These are phyloP conservation scores for Platanista minor DNA, from an alignment of 2,113 vertebrate genomes.

Conservation along the genomic window DNA sequence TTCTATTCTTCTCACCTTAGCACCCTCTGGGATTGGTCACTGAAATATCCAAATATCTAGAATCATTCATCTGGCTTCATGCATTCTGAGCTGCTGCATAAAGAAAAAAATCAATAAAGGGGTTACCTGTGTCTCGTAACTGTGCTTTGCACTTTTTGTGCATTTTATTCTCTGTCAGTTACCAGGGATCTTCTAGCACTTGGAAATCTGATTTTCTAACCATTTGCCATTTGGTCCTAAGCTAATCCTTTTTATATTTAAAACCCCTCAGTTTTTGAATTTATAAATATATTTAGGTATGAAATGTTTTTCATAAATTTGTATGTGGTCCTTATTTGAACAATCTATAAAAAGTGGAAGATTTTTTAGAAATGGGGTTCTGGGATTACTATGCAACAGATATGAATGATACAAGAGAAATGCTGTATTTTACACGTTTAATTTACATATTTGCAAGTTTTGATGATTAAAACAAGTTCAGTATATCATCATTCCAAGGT, in stretches of 20 bases:
- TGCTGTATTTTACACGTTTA: background rate
- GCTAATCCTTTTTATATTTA: background rate
- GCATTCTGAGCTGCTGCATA: background rate
- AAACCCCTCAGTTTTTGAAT: background rate
- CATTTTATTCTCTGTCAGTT: background rate
- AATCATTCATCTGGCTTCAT: background rate
- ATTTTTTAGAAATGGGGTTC: background rate
- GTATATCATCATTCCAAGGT: background rate
- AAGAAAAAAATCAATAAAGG: constrained; percentile 24
- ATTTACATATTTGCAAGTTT: background rate
- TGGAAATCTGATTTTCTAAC: background rate
- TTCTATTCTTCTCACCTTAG: constrained; percentile 29
- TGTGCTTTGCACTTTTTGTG: background rate
- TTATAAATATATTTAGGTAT: background rate
- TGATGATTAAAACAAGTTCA: background rate
- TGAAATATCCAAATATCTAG: constrained; percentile 40
- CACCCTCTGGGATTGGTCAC: background rate
- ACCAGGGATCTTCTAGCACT: background rate
- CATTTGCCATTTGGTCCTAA: background rate
- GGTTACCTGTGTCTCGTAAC: background rate
- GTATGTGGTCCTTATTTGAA: background rate
- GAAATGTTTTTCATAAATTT: background rate
- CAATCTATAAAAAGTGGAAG: background rate
- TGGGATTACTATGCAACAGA: background rate
- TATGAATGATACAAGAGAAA: background rate